Conservation (phyloP, 92 coral and sea anemone genomes). For the Porites cylindrica region DNA sequence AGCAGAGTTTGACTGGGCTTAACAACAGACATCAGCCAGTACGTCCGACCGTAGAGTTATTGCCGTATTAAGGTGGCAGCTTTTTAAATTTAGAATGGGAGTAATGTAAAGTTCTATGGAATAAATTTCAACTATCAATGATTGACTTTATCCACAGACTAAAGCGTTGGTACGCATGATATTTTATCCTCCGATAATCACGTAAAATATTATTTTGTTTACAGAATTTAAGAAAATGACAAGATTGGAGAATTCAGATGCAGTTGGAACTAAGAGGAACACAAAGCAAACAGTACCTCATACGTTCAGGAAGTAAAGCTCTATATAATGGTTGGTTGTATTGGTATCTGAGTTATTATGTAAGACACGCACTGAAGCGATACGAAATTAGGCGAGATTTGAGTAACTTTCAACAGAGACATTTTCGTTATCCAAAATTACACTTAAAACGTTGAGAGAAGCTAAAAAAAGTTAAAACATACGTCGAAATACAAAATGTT, state of each 20-base stretch:
- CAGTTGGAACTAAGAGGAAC: background rate
- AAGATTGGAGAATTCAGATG: constrained; percentile 26
- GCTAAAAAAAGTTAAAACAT: too few species aligned
- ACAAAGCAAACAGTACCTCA: background rate
- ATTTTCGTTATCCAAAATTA: too few species aligned
- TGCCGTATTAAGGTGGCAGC: too few species aligned
- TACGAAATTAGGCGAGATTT: background rate
- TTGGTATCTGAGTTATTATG: background rate
- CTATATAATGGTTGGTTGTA: background rate
- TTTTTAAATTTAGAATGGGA: too few species aligned
- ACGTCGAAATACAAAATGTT: too few species aligned
- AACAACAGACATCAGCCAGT: too few species aligned
- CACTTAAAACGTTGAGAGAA: too few species aligned
- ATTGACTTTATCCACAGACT: background rate
- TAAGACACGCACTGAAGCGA: background rate
- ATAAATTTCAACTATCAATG: too few species aligned
- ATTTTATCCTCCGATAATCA: background rate
- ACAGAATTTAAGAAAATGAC: constrained; percentile 70
- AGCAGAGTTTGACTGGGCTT: too few species aligned
- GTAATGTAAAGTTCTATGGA: too few species aligned
- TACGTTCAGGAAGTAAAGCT: background rate
- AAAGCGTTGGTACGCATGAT: background rate
- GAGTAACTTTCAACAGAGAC: background rate
- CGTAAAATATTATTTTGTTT: background rate
- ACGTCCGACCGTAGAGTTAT: too few species aligned